phyloP scores from a whole-genome alignment of 2,888 invertebrate species.

The Drosophila emarginata region DNA sequence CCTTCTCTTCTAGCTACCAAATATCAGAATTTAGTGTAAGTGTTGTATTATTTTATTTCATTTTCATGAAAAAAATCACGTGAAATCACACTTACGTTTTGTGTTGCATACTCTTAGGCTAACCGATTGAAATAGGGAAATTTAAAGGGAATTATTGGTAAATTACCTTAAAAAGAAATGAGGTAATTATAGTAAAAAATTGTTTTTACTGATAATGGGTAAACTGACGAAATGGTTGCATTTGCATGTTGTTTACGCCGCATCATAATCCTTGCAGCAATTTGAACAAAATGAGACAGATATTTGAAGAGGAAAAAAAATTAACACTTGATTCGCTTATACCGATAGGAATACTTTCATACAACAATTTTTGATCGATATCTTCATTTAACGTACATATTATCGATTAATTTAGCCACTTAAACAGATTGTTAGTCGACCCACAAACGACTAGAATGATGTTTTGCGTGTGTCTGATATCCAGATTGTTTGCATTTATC shows the following conservation, averaged over 20 bases:
- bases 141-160: too few relatives aligned
- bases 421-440: background rate
- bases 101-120: constrained; percentile 35
- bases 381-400: background rate
- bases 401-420: background rate
- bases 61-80: constrained; percentile 62
- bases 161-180: too few relatives aligned
- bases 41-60: constrained; percentile 66
- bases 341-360: too few relatives aligned
- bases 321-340: too few relatives aligned
- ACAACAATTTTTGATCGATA: background rate
- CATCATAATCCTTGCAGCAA: too few relatives aligned
- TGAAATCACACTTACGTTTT: constrained; percentile 33
- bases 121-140: background rate
- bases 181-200: background rate
- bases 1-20: constrained; percentile 21
- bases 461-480: background rate
- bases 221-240: too few relatives aligned
- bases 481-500: constrained; percentile 29
- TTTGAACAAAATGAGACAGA: too few relatives aligned
- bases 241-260: too few relatives aligned
- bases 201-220: too few relatives aligned
- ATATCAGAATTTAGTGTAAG: constrained; percentile 70
- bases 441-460: background rate
- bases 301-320: background rate